phyloP scores from a whole-genome alignment of 2,797 vertebrate species.

The Somateria mollissima region DNA sequence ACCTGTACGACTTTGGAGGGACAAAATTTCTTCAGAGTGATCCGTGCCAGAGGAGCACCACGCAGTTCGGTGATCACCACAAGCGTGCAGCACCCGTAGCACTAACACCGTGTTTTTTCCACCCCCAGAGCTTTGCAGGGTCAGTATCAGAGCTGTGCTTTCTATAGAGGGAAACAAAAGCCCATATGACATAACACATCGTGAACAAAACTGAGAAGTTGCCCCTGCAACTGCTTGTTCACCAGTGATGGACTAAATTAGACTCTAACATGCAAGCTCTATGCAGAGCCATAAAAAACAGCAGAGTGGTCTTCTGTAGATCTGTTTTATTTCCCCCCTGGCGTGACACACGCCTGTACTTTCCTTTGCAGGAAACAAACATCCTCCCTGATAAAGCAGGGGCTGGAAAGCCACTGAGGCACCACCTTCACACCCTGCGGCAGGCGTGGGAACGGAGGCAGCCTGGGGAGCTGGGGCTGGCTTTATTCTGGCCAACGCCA shows the following conservation, averaged over 20 bases:
- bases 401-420: neutral
- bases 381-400: neutral
- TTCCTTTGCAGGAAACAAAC: constrained; percentile 39
- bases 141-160: neutral
- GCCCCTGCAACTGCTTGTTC: neutral
- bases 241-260: neutral
- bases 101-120: neutral
- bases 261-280: neutral
- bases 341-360: neutral
- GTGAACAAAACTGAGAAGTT: neutral
- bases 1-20: neutral
- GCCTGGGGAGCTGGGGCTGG: neutral
- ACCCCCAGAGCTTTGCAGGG: neutral
- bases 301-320: neutral
- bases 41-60: neutral
- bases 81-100: neutral
- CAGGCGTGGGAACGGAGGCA: neutral
- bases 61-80: neutral
- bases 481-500: neutral
- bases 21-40: neutral
- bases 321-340: neutral
- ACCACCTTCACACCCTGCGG: neutral
- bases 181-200: neutral
- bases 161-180: neutral
- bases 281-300: neutral